Conservation (phyloP, 2,797 vertebrate genomes). For the Limnodromus scolopaceus region DNA sequence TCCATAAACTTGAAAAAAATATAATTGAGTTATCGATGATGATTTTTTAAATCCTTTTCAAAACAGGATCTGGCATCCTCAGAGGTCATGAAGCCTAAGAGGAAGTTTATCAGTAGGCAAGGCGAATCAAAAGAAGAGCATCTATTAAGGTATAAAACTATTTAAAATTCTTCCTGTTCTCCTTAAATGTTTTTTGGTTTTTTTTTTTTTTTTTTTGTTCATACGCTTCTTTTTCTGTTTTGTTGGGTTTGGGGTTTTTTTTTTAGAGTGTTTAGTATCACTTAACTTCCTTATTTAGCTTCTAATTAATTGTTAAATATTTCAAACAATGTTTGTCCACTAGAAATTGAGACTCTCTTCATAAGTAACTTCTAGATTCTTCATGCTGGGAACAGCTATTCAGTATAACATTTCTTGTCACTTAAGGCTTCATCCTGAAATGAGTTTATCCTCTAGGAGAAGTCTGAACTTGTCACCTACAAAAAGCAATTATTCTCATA, state of each 20-base stretch:
- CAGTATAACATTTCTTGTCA: background rate
- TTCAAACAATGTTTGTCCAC: background rate
- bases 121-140: background rate
- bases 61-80: background rate
- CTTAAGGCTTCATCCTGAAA: background rate
- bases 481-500: background rate
- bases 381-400: background rate
- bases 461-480: background rate
- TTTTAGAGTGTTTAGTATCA: background rate
- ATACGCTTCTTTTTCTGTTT: too few relatives aligned
- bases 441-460: background rate
- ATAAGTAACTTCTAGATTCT: background rate
- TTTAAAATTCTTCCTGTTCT: background rate
- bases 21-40: background rate
- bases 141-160: background rate
- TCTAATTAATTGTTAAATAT: background rate
- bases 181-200: background rate
- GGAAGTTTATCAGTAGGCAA: background rate
- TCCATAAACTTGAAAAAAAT: background rate
- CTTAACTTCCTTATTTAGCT: background rate
- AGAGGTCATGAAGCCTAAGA: background rate
- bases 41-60: background rate
- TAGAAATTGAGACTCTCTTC: background rate
- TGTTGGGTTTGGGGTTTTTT: rapidly evolving
- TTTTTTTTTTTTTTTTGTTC: background rate